Base-by-base conservation (phyloP, 2,797 vertebrate genomes). In the Danio kyathit region DNA sequence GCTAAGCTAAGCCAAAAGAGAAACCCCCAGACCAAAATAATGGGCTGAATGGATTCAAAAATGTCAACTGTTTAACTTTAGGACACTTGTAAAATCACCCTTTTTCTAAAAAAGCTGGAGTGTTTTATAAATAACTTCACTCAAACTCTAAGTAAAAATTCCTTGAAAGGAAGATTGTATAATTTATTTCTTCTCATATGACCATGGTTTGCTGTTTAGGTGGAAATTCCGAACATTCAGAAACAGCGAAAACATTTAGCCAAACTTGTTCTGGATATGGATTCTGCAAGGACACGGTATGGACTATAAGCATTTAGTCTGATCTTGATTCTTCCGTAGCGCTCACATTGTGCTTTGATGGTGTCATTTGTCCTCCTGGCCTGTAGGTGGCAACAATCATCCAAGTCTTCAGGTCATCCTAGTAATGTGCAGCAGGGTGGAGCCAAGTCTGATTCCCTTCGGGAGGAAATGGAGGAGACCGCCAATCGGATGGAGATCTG, bases 401-500 rank as follows among this genome's bases (percentile, higher is more conserved):
- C 95, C 29, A 99, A 98, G 92, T 98, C 98, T 74, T 97, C 96
- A 10, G 95, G 97, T 86, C 90, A 97, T 92, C 95, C 97, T 69
- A 96, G 95, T 92, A 97, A 95, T 86, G 92, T 96, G 89, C 96
- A 97, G 90, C 95, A 96, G 13, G 89, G 90, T 0, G 98, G 98
- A 5, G 94, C 98, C 93, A 99, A 99, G 90, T 94, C 96, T 0
- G 98, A 99, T 7, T 94, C 97, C 81, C 96, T 99, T 87, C 94
- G 97, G 94, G 98, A 99, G 89, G 98, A 99, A 90, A 99, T 99
- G 98, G 98, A 99, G 88, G 98, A 99, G 90, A 95, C 97, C 0
- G 98, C 97, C 89, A 99, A 99, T 93, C 94, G 97, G 88, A 97
- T 99, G 95, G 98, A 99, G 94, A 99, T 99, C 88, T 99, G 97